Evolutionary conservation across 2,888 invertebrate genomes (phyloP).

Genomic region (Gibbula magus): DNA sequence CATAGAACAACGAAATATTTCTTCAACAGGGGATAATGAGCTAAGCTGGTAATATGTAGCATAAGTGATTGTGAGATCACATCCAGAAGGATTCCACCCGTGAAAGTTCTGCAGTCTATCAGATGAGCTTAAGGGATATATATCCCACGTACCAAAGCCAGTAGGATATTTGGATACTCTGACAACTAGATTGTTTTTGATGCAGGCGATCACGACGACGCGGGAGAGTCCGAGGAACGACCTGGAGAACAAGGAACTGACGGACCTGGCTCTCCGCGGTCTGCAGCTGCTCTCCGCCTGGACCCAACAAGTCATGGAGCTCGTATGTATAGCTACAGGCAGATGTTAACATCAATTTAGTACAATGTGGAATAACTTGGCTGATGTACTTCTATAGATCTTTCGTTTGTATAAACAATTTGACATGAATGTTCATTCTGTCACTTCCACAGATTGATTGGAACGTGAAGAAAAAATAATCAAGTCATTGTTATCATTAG

Average conservation of each 20-base stretch:
- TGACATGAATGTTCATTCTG: too few species aligned
- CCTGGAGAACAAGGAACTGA: slow-evolving; percentile 91
- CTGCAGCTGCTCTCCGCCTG: slow-evolving; percentile 95
- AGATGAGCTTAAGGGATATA: neutral
- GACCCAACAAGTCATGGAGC: slow-evolving; percentile 96
- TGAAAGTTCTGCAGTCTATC: neutral
- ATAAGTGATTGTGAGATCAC: too few species aligned
- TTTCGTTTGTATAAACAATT: neutral
- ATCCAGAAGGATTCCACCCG: too few species aligned
- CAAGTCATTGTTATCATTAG: neutral
- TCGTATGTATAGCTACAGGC: slow-evolving; percentile 74
- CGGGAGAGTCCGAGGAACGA: slow-evolving; percentile 92
- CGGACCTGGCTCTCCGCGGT: slow-evolving; percentile 92
- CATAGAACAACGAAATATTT: too few species aligned
- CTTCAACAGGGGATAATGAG: too few species aligned
- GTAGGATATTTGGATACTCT: too few species aligned
- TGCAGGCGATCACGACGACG: slow-evolving; percentile 91
- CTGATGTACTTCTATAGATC: neutral
- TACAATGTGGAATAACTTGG: too few species aligned
- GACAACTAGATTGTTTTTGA: neutral
- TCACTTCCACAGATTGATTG: too few species aligned
- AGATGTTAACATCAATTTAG: too few species aligned
- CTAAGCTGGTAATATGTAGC: too few species aligned
- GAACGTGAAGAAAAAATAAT: too few species aligned
- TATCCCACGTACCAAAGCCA: neutral